phyloP scores from a whole-genome alignment of 1,140 invertebrate genomes.

The Nasonia longicornis region DNA sequence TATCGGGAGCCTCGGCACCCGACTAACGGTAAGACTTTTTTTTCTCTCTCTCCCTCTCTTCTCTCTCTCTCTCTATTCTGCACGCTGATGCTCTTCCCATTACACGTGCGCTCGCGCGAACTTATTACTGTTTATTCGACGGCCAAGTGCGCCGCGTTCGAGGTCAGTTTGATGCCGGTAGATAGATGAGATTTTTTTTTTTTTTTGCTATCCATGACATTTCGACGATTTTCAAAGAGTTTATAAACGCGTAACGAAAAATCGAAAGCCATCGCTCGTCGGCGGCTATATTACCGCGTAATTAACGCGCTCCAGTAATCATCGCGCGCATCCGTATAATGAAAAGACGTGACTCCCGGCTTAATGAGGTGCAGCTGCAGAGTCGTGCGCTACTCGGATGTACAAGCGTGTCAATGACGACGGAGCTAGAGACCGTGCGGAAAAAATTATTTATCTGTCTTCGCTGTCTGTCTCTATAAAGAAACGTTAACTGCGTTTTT shows the following conservation, averaged over 20 bases:
- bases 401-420: slow-evolving; percentile 22
- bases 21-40: slow-evolving; percentile 69
- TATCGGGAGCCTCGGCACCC: slow-evolving; percentile 76
- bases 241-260: too few species aligned
- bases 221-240: too few species aligned
- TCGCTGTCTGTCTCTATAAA: not conserved
- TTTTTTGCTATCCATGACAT: too few species aligned
- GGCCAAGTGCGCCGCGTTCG: not conserved
- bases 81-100: not conserved
- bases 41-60: not conserved
- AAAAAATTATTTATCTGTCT: not conserved
- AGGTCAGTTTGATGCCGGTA: not conserved
- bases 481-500: not conserved
- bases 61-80: not conserved
- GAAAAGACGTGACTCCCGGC: not conserved
- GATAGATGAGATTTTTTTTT: too few species aligned
- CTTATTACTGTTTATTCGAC: not conserved
- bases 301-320: slow-evolving; percentile 24
- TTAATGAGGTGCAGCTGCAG: not conserved
- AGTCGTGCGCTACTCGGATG: not conserved
- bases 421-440: not conserved
- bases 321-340: not conserved
- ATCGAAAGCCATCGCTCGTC: too few species aligned
- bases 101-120: not conserved
- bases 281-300: not conserved